phyloP scores from a whole-genome alignment of 2,888 invertebrate genomes.

The Sinotaia quadrata region DNA sequence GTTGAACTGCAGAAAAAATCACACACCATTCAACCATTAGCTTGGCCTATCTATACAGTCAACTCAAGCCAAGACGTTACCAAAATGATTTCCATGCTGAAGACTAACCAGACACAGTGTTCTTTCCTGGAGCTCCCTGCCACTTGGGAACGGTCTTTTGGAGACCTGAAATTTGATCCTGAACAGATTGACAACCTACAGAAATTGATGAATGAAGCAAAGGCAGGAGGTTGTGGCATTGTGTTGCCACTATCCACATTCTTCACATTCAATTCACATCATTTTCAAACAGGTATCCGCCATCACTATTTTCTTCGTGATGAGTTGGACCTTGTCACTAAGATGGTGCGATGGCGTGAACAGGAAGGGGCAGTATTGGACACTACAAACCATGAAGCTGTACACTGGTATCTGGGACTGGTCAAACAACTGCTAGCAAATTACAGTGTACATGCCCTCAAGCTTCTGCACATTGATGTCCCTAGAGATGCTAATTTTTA shows the following conservation, averaged over 20 bases:
- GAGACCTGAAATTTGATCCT: constrained; percentile 35
- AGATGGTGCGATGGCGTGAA: constrained; percentile 40
- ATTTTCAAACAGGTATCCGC: constrained; percentile 36
- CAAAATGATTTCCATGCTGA: constrained; percentile 26
- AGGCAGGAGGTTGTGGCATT: constrained; percentile 27
- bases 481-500: constrained; percentile 38
- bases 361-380: constrained; percentile 44
- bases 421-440: constrained; percentile 29
- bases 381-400: constrained; percentile 40
- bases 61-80: constrained; percentile 20
- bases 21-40: constrained; percentile 31
- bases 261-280: constrained; percentile 39
- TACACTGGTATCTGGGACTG: constrained; percentile 35
- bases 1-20: constrained; percentile 25
- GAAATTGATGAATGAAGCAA: constrained; percentile 25
- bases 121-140: constrained; percentile 36
- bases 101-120: constrained; percentile 30
- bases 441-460: constrained; percentile 38
- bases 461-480: constrained; percentile 41
- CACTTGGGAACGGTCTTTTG: constrained; percentile 40
- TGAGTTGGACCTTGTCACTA: constrained; percentile 39
- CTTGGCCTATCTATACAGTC: constrained; percentile 36
- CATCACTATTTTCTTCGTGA: constrained; percentile 40
- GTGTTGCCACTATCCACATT: constrained; percentile 43
- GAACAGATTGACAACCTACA: constrained; percentile 24